A percentile compares a stretch with the other conserved stretches of the same genome.
Evolutionary conservation across 2,888 invertebrate species (phyloP).

Genomic region (Pimpla rufipes): DNA sequence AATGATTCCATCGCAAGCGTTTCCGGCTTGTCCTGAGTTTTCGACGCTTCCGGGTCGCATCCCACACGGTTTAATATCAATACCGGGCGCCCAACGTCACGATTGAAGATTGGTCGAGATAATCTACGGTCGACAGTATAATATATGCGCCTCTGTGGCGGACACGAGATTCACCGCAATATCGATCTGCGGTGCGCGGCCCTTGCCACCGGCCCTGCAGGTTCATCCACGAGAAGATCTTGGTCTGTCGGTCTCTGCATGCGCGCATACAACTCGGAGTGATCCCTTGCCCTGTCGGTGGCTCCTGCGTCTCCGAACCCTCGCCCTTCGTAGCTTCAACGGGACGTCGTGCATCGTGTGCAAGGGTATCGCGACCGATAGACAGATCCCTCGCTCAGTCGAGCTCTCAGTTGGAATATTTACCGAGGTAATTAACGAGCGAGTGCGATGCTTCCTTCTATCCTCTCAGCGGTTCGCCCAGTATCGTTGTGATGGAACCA

Average conservation of each 20-base stretch:
- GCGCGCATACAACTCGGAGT: conserved; percentile 29
- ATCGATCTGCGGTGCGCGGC: conserved; percentile 62
- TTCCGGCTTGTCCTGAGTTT: no score
- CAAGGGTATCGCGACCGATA: conserved; percentile 55
- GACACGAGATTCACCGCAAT: conserved; percentile 64
- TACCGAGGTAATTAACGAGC: conserved; percentile 72
- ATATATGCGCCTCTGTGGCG: conserved; percentile 56
- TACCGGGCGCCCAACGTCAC: not conserved
- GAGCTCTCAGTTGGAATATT: conserved; percentile 68
- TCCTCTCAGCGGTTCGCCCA: conserved; percentile 28
- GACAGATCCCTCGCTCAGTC: conserved; percentile 56
- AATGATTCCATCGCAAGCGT: no score
- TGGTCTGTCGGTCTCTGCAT: conserved; percentile 39
- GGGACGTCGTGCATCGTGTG: conserved; percentile 37
- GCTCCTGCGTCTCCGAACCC: conserved; percentile 33
- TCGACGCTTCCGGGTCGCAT: not conserved
- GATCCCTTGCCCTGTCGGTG: conserved; percentile 56
- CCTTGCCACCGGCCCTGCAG: conserved; percentile 33
- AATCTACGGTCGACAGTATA: conserved; percentile 55
- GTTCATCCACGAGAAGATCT: conserved; percentile 48
- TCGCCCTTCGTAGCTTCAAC: conserved; percentile 38
- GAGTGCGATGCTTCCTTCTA: conserved; percentile 21
- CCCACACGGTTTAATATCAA: not conserved
- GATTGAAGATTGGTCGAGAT: conserved; percentile 29
- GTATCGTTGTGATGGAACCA: conserved; percentile 33